Base-by-base conservation (phyloP, 1,140 invertebrate genomes). In the Drosophila teissieri region DNA sequence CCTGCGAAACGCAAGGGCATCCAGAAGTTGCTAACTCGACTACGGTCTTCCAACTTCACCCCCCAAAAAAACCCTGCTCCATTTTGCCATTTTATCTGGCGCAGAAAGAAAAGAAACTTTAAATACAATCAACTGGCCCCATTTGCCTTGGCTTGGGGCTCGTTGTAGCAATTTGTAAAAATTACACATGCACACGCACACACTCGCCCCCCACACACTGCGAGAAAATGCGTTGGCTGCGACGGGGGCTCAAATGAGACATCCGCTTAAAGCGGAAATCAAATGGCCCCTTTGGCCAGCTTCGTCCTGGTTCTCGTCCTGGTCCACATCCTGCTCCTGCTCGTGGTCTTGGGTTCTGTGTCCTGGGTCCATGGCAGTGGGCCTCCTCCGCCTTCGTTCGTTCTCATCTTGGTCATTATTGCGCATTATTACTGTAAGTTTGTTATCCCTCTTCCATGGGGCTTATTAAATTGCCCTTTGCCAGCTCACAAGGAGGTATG, bases 381-480 rank as follows among this genome's bases (percentile, higher is more conserved):
- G 1, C 7, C 31, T 0, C 3, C 15, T 11, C 17, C 11, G 39
- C 31, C 27, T 48, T 15, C 24, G 51, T 62, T 46, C 37, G 36
- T 40, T 42, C 54, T 49, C 45, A 36, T 68, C 40, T 14, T 44
- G 57, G 60, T 63, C 80, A 83, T 83, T 83, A 82, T 78, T 82
- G 54, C 76, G 74, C 73, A 78, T 82, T 68, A 80, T 75, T 54
- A 60, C 24, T 31, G 68, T 83, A 74, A 82, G 69, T 69, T 79
- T 65, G 63, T 55, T 60, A 63, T 63, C 54, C 60, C 39, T 31
- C 37, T 51, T 24, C 37, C 15, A 15, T 17, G 17, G 15, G 12
- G 55, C 80, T 75, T 83, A 84, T 82, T 82, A 76, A 70, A 79
- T 82, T 83, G 64, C 70, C 63, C 65, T 84, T 75, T 51, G 58